phyloP scores from a whole-genome alignment of 2,888 invertebrate species.

The Diadegma fenestrale region DNA sequence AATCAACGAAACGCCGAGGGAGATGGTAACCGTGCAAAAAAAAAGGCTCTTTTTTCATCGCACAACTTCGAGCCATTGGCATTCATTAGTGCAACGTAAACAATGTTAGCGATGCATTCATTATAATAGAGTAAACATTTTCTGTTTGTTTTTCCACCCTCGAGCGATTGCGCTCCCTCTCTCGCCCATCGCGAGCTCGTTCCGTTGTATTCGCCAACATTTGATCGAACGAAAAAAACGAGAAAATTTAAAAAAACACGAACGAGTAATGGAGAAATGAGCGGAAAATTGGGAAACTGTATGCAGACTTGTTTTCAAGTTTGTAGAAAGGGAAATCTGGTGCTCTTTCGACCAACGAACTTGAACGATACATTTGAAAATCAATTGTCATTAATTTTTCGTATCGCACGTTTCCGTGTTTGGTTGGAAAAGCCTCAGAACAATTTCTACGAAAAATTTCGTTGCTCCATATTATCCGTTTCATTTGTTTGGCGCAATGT shows the following conservation, averaged over 20 bases:
- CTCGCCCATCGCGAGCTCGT: not conserved
- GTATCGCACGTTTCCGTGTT: not conserved
- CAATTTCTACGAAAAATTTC: not conserved
- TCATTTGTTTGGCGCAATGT: constrained; percentile 1
- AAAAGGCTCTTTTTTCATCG: constrained; percentile 34
- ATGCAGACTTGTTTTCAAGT: not conserved
- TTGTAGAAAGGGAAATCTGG: not conserved
- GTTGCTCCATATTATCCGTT: not conserved
- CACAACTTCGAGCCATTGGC: constrained; percentile 44
- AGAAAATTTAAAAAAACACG: constrained; percentile 5
- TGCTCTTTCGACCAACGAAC: not conserved
- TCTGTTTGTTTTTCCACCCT: constrained; percentile 24
- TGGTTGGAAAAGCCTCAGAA: not conserved
- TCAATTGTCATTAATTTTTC: not conserved
- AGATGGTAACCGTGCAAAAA: not conserved
- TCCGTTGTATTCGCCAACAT: not conserved
- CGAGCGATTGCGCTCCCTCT: constrained; percentile 6
- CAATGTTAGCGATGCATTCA: constrained; percentile 63
- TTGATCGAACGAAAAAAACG: not conserved
- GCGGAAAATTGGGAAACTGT: constrained; percentile 17
- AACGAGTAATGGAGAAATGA: constrained; percentile 2
- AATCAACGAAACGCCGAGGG: not conserved
- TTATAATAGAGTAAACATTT: constrained; percentile 62
- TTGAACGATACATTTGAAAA: constrained; percentile 8
- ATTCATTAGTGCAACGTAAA: constrained; percentile 65